Evolutionary conservation across 2,888 invertebrate species (phyloP), one percentile per base, ranked within the genome.

Genomic region (Tortricodes alternella): DNA sequence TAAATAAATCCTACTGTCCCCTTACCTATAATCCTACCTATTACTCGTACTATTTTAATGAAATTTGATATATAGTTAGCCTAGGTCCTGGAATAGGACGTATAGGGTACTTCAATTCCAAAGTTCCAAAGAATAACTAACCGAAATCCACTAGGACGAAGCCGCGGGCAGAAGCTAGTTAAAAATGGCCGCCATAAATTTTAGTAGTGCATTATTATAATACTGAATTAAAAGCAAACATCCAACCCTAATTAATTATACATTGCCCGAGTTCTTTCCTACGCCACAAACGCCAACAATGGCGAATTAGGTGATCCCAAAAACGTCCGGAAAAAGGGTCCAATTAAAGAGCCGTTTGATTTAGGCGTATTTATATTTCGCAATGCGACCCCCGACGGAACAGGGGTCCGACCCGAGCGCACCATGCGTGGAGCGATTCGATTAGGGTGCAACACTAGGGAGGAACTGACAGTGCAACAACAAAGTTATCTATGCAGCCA

Each of bases 401-500:
- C 80, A 83, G 83, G 88, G 86, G 85, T 79, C 67, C 69, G 73
- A 75, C 83, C 78, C 73, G 74, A 75, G 81, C 80, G 80, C 85
- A 83, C 89, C 84, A 87, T 82, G 83, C 89, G 88, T 88, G 71
- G 75, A 80, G 80, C 81, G 70, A 90, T 89, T 89, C 85, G 88
- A 90, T 90, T 89, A 90, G 90, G 90, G 89, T 85, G 87, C 87
- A 86, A 74, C 74, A 72, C 80, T 78, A 78, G 87, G 87, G 89
- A 77, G 76, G 71, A 75, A 80, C 86, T 83, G 87, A 84, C 86
- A 74, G 71, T 84, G 89, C 89, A 88, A 74, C 74, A 70, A 73
- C 68, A 60, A 66, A 70, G 46, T 65, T 71, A 71, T 61, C 59
- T 52, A 61, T 67, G 59, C 68, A 9, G 9, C 15, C 8, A 50